These are phyloP conservation scores for Gandaritis pyraliata DNA, from an alignment of 2,888 invertebrate species.

Conservation along the genomic window DNA sequence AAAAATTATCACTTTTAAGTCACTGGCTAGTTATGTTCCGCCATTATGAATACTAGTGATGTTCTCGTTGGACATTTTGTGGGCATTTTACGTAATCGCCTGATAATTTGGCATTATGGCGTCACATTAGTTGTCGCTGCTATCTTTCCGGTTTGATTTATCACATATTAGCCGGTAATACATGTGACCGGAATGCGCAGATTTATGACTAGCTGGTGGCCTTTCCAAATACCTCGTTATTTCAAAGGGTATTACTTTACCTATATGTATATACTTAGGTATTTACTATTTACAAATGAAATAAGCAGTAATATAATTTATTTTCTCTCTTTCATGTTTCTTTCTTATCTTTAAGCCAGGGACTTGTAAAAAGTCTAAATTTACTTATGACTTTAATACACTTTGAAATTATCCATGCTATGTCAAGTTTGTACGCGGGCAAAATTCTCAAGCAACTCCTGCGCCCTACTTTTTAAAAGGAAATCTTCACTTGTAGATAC, in stretches of 20 bases:
- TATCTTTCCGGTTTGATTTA: slow-evolving; percentile 15
- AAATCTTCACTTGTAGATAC: slow-evolving; percentile 3
- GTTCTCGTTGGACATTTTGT: not conserved
- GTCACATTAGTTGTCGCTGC: slow-evolving; percentile 10
- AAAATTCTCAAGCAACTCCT: slow-evolving; percentile 4
- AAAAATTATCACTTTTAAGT: too few species aligned
- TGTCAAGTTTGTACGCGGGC: not conserved
- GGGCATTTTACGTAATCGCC: slow-evolving; percentile 1
- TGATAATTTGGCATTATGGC: slow-evolving; percentile 13
- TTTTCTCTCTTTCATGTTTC: too few species aligned
- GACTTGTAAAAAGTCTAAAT: too few species aligned
- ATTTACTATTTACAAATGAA: too few species aligned
- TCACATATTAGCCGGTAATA: slow-evolving; percentile 11
- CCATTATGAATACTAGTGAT: too few species aligned
- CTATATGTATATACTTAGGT: too few species aligned
- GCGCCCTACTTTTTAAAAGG: not conserved
- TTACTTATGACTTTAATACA: too few species aligned
- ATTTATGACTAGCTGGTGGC: slow-evolving; percentile 11
- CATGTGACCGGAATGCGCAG: slow-evolving; percentile 8
- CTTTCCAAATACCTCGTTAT: not conserved
- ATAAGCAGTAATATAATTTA: too few species aligned
- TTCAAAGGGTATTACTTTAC: not conserved
- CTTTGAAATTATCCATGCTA: not conserved
- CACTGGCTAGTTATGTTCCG: too few species aligned
- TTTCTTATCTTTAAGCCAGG: too few species aligned